Percentiles rank a stretch among this genome's conserved stretches.
Evolutionary conservation across 1,140 invertebrate genomes (phyloP).

Genomic region (Drosophila neocordata): DNA sequence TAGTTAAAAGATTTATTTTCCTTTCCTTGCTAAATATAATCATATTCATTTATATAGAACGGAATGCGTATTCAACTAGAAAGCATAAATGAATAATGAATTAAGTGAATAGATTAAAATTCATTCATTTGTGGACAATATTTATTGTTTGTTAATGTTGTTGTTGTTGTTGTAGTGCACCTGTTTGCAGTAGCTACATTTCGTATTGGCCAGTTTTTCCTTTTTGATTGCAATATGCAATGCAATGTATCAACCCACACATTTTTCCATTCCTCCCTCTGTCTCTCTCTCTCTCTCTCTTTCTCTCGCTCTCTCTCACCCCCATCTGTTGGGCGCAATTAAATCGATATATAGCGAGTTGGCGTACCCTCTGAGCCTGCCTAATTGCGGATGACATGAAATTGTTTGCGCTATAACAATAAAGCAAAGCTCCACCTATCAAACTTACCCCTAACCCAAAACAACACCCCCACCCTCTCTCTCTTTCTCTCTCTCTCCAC

Average conservation of each 20-base stretch:
- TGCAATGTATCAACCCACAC: too few relatives aligned
- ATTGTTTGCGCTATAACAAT: conserved; percentile 78
- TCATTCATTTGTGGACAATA: background rate
- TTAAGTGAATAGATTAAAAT: conserved; percentile 9
- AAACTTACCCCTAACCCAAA: background rate
- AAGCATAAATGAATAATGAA: conserved; percentile 8
- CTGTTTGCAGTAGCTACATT: conserved; percentile 20
- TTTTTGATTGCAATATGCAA: background rate
- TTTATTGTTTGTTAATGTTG: background rate
- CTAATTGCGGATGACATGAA: conserved; percentile 80
- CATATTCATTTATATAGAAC: background rate
- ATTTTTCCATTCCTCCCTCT: background rate
- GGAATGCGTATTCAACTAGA: background rate
- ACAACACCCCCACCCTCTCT: background rate
- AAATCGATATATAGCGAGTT: conserved; percentile 55
- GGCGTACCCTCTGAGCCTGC: conserved; percentile 45
- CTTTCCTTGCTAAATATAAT: too few relatives aligned
- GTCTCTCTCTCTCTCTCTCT: background rate
- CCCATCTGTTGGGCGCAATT: conserved; percentile 26
- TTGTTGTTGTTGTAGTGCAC: conserved; percentile 14
- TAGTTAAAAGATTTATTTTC: too few relatives aligned
- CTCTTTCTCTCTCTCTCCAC: background rate
- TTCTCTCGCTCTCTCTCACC: background rate
- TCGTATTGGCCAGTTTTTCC: conserved; percentile 1
- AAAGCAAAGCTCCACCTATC: conserved; percentile 52